Conservation (phyloP, 2,888 invertebrate genomes). For the Pollenia labialis region DNA sequence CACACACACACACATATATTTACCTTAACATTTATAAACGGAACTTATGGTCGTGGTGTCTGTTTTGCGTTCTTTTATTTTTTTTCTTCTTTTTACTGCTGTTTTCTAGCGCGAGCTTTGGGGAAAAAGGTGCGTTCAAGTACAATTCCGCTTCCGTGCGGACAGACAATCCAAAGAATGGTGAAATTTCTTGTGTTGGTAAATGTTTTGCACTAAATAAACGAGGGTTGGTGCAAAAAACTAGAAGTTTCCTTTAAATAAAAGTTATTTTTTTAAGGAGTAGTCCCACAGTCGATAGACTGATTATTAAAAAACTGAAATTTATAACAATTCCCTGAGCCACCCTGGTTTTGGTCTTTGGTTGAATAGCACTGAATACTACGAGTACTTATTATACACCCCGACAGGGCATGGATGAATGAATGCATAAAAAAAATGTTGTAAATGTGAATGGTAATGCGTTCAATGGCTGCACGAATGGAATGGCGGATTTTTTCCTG, state of each 20-base stretch:
- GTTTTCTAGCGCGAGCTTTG: slow-evolving; percentile 5
- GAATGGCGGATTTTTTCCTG: neutral
- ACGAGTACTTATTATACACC: neutral
- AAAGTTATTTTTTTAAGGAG: neutral
- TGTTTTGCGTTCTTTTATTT: slow-evolving; percentile 7
- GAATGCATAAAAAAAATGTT: slow-evolving; percentile 15
- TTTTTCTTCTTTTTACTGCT: neutral
- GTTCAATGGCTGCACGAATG: neutral
- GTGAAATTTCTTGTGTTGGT: slow-evolving; percentile 16
- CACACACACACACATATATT: neutral
- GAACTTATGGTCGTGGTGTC: slow-evolving; percentile 49
- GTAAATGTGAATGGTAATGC: slow-evolving; percentile 10
- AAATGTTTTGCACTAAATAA: neutral
- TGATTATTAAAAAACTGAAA: neutral
- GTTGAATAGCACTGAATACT: slow-evolving; percentile 9
- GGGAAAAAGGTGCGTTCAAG: slow-evolving; percentile 66
- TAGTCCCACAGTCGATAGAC: neutral
- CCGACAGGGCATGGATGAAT: slow-evolving; percentile 28
- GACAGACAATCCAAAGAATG: slow-evolving; percentile 43
- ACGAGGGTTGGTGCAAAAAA: neutral
- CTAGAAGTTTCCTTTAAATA: neutral
- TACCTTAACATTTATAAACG: slow-evolving; percentile 8
- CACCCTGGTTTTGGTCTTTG: slow-evolving; percentile 30
- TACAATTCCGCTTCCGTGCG: slow-evolving; percentile 57
- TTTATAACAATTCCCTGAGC: neutral